phyloP scores from a whole-genome alignment of 2,888 invertebrate species.

The Elegia similella region DNA sequence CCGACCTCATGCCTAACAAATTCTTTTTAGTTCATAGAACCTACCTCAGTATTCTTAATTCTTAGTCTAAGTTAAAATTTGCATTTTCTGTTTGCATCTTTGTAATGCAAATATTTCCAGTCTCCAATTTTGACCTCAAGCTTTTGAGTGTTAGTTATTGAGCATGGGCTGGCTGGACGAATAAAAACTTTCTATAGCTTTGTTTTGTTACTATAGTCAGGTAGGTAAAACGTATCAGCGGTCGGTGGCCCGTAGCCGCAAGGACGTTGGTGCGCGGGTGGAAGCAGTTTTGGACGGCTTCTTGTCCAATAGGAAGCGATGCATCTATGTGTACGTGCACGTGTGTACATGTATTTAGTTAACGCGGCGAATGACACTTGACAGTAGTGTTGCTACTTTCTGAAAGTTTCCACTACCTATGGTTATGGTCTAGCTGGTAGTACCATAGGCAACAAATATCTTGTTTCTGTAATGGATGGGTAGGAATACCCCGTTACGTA shows the following conservation, averaged over 20 bases:
- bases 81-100: background rate
- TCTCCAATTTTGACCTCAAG: background rate
- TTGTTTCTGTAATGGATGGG: too few species aligned
- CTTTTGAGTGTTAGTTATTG: background rate
- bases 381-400: conserved; percentile 40
- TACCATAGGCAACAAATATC: too few species aligned
- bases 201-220: conserved; percentile 30
- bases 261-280: conserved; percentile 80
- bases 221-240: conserved; percentile 44
- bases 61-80: too few species aligned
- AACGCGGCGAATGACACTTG: conserved; percentile 47
- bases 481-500: too few species aligned
- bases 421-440: background rate
- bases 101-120: background rate
- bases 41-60: background rate
- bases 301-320: conserved; percentile 47
- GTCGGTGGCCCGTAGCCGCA: conserved; percentile 72
- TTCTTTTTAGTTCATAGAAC: too few species aligned
- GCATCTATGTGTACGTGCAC: conserved; percentile 39
- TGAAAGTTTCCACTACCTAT: background rate
- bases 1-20: too few species aligned
- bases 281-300: conserved; percentile 54
- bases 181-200: background rate
- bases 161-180: background rate
- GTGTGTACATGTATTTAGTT: conserved; percentile 42